A percentile compares a stretch with the other conserved stretches of the same genome.
These are phyloP conservation scores for Conomelus anceps DNA, from an alignment of 2,888 invertebrate genomes.

Conservation along the genomic window DNA sequence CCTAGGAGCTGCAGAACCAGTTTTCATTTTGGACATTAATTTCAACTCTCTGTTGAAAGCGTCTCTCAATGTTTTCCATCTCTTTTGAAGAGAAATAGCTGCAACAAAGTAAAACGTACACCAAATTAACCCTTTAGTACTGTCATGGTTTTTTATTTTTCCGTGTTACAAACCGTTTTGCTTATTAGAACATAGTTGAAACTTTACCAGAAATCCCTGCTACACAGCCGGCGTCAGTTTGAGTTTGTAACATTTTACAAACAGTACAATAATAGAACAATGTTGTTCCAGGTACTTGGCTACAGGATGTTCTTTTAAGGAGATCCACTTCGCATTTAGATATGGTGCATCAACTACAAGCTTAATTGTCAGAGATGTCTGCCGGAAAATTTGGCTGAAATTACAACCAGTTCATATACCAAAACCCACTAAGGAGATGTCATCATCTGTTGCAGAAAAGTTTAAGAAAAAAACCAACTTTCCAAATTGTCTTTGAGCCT, in stretches of 20 bases:
- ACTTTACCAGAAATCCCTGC: no score
- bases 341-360: background rate
- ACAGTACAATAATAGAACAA: background rate
- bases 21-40: background rate
- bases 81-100: background rate
- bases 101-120: background rate
- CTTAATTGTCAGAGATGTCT: conserved; percentile 4
- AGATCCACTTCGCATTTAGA: background rate
- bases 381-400: background rate
- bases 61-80: background rate
- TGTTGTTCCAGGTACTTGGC: conserved; percentile 6
- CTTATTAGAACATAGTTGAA: no score
- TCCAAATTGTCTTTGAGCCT: conserved; percentile 8
- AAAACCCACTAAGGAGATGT: no score
- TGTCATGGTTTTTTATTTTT: no score
- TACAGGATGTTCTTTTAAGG: background rate
- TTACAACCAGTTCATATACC: background rate
- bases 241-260: background rate
- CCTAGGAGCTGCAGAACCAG: background rate
- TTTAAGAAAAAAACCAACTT: conserved; percentile 8
- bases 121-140: background rate
- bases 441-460: background rate
- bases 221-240: no score
- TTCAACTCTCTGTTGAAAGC: no score
- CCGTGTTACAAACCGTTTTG: no score